Evolutionary conservation across 2,797 vertebrate species (phyloP).

Genomic region (Brachyrhaphis roseni): DNA sequence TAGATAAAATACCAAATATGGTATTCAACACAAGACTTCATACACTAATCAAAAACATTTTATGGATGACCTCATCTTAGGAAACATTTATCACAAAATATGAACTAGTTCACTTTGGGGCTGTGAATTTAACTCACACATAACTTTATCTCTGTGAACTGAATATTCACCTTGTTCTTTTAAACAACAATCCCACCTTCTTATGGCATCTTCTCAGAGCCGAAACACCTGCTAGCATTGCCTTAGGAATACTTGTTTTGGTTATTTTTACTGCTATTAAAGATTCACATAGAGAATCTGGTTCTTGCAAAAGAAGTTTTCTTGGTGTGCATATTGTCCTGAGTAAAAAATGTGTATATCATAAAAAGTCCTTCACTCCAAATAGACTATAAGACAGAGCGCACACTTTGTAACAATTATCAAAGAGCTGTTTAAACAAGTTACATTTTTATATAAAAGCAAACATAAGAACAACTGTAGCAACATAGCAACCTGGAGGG

Average conservation of each 20-base stretch:
- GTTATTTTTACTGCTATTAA: neutral
- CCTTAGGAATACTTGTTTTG: neutral
- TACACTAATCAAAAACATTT: neutral
- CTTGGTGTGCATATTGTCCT: conserved; percentile 23
- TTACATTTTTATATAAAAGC: conserved; percentile 77
- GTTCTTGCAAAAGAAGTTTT: conserved; percentile 28
- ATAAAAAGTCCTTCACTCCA: conserved; percentile 11
- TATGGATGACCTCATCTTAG: neutral
- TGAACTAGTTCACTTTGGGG: neutral
- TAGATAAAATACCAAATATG: neutral
- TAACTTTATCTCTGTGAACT: neutral
- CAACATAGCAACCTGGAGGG: conserved; percentile 68
- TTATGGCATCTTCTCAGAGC: neutral
- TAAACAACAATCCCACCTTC: neutral
- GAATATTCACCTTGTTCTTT: neutral
- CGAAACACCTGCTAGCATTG: neutral
- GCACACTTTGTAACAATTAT: conserved; percentile 75
- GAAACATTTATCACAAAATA: neutral
- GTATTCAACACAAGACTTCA: neutral
- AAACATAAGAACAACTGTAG: conserved; percentile 79
- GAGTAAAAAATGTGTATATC: conserved; percentile 32
- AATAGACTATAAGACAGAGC: conserved; percentile 53
- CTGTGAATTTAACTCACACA: neutral
- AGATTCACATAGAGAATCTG: conserved; percentile 11
- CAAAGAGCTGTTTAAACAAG: conserved; percentile 71